These are phyloP conservation scores for Strix uralensis DNA, from an alignment of 2,113 vertebrate genomes.

Conservation along the genomic window DNA sequence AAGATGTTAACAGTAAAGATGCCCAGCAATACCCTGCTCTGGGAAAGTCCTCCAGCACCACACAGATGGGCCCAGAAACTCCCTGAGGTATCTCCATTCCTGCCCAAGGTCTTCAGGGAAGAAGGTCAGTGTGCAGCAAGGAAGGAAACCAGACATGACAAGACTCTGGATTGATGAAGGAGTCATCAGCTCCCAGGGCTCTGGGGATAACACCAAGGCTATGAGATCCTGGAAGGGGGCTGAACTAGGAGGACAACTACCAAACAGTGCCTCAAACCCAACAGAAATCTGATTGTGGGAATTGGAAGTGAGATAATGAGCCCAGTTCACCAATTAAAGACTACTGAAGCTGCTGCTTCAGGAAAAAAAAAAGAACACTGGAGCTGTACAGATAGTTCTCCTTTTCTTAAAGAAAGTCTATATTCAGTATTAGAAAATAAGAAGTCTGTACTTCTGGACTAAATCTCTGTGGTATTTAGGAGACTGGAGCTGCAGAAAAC, in stretches of 20 bases:
- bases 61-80: neutral
- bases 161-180: neutral
- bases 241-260: neutral
- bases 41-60: neutral
- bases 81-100: neutral
- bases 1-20: neutral
- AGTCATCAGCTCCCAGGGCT: neutral
- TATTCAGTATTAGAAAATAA: neutral
- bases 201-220: neutral
- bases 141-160: neutral
- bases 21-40: neutral
- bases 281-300: neutral
- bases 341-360: neutral
- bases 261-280: neutral
- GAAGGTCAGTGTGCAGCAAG: neutral
- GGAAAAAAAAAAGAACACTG: neutral
- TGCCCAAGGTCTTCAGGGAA: neutral
- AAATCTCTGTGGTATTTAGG: neutral
- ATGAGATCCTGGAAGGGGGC: neutral
- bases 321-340: neutral
- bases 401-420: neutral
- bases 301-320: neutral
- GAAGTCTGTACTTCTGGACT: neutral
- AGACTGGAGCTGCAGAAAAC: neutral
- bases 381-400: neutral